A percentile compares a stretch with the other conserved stretches of the same genome.
Evolutionary conservation across 2,113 vertebrate genomes (phyloP).

Genomic region (Vidua macroura): DNA sequence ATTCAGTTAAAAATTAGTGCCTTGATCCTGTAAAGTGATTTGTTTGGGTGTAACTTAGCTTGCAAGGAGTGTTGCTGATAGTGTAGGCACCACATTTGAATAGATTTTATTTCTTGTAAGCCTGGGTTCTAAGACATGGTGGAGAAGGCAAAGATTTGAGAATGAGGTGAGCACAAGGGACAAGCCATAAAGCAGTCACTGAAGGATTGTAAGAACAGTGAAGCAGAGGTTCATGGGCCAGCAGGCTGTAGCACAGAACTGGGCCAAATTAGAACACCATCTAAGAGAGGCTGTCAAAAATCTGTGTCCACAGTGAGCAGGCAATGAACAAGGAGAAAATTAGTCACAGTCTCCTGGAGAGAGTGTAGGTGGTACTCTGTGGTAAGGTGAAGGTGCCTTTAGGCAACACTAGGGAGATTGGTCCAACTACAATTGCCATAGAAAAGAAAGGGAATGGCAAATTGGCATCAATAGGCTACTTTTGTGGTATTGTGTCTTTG

Average conservation of each 20-base stretch:
- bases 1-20: conserved; percentile 39
- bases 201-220: neutral
- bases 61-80: neutral
- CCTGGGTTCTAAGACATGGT: neutral
- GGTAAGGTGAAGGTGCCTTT: neutral
- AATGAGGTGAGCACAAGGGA: neutral
- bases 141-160: neutral
- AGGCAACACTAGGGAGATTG: neutral
- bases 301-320: neutral
- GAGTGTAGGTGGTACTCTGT: neutral
- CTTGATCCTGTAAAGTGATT: neutral
- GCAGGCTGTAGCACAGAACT: neutral
- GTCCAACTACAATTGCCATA: neutral
- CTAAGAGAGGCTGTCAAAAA: conserved; percentile 3
- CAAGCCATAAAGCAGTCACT: neutral
- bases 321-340: neutral
- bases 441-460: neutral
- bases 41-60: neutral
- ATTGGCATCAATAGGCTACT: neutral
- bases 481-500: neutral
- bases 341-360: neutral
- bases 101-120: neutral
- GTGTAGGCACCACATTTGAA: neutral
- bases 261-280: neutral
- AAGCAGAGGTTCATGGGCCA: neutral